A percentile compares a stretch with the other conserved stretches of the same genome.
Evolutionary conservation across 2,888 invertebrate genomes (phyloP).

Genomic region (Gymnocheta viridis): DNA sequence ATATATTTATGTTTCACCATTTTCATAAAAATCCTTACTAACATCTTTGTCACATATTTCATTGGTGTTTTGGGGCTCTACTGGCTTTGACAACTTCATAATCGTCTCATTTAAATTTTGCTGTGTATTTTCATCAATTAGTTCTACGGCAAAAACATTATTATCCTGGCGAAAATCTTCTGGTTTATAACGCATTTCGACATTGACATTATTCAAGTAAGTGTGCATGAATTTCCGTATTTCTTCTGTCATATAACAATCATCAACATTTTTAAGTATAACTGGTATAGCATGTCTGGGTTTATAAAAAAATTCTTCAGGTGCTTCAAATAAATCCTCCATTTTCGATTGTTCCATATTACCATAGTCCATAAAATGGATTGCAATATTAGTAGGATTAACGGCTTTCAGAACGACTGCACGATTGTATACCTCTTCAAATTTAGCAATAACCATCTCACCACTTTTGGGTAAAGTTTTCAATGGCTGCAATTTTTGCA

Average conservation of each 20-base stretch:
- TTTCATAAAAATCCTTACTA: constrained; percentile 58
- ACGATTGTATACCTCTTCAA: constrained; percentile 74
- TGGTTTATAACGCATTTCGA: constrained; percentile 74
- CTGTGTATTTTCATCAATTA: constrained; percentile 74
- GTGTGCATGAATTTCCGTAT: constrained; percentile 74
- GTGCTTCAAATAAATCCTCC: constrained; percentile 75
- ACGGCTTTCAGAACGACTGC: constrained; percentile 77
- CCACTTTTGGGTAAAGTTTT: constrained; percentile 75
- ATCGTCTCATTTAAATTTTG: constrained; percentile 77
- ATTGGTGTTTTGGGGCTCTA: constrained; percentile 71
- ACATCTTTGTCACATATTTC: constrained; percentile 74
- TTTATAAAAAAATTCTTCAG: constrained; percentile 70
- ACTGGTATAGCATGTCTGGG: constrained; percentile 77
- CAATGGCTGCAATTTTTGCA: constrained; percentile 70
- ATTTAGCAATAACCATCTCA: constrained; percentile 76
- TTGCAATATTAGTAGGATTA: constrained; percentile 73
- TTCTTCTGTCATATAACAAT: constrained; percentile 75
- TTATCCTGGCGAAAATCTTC: constrained; percentile 71
- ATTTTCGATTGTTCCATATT: constrained; percentile 75
- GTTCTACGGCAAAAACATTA: constrained; percentile 73
- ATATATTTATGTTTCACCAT: not conserved
- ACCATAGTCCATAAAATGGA: constrained; percentile 79
- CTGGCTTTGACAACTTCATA: constrained; percentile 72
- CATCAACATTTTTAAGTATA: constrained; percentile 76
- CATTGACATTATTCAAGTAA: constrained; percentile 72